Percentiles rank a stretch among this genome's conserved stretches.
These are phyloP conservation scores for Dicycla oo DNA, from an alignment of 2,888 invertebrate genomes.

Conservation along the genomic window DNA sequence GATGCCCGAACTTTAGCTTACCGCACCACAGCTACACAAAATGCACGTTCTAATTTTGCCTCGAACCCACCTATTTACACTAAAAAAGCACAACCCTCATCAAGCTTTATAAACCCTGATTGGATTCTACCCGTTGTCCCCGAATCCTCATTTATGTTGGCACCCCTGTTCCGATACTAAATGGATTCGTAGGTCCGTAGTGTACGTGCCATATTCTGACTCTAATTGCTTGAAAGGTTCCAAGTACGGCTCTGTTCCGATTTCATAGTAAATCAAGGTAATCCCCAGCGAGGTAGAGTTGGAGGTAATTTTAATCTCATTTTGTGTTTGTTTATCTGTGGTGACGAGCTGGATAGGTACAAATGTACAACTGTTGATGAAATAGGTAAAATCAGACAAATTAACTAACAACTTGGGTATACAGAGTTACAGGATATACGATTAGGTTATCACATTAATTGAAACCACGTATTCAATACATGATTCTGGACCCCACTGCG, in stretches of 20 bases:
- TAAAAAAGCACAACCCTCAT: conserved; percentile 25
- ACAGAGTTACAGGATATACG: no score
- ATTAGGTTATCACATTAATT: no score
- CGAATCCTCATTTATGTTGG: conserved; percentile 29
- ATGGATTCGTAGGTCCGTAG: conserved; percentile 24
- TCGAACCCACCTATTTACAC: conserved; percentile 2
- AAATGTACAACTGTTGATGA: background rate
- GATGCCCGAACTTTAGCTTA: no score
- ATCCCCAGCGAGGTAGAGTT: background rate
- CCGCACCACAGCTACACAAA: no score
- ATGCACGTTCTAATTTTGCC: background rate
- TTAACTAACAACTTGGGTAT: no score
- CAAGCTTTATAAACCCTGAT: conserved; percentile 35
- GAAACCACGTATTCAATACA: no score
- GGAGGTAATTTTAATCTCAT: background rate
- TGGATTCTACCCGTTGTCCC: conserved; percentile 34
- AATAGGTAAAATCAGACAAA: no score
- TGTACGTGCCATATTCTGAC: conserved; percentile 34
- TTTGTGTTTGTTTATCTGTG: background rate
- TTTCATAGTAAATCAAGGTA: conserved; percentile 21
- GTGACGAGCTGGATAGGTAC: background rate
- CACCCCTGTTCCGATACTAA: conserved; percentile 37
- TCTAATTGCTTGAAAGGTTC: conserved; percentile 58
- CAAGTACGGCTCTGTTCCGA: conserved; percentile 11
- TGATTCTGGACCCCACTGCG: no score